These are phyloP conservation scores for Onychostruthus taczanowskii DNA, from an alignment of 2,113 vertebrate genomes.

Conservation along the genomic window DNA sequence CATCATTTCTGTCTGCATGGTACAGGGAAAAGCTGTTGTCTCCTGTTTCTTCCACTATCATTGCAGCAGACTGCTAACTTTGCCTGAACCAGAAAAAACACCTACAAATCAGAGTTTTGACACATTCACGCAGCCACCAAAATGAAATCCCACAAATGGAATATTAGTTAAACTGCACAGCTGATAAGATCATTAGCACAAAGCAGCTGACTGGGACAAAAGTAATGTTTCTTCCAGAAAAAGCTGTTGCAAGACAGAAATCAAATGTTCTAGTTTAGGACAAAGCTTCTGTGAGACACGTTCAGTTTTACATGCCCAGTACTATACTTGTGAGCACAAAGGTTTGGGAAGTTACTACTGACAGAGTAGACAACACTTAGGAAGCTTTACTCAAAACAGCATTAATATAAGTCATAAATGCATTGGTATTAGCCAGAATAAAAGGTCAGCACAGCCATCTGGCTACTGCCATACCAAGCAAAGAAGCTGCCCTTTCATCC, in stretches of 20 bases:
- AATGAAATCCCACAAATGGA: neutral
- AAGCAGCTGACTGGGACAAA: neutral
- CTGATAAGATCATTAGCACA: neutral
- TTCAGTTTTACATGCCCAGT: neutral
- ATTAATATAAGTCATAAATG: neutral
- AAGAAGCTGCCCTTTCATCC: neutral
- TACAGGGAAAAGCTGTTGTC: neutral
- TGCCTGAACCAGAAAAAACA: neutral
- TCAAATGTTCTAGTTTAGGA: neutral
- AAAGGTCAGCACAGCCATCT: neutral
- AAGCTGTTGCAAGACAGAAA: neutral
- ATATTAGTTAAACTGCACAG: neutral
- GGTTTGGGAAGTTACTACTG: neutral
- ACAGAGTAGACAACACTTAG: neutral
- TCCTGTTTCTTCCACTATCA: neutral
- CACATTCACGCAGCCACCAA: neutral
- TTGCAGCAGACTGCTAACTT: neutral
- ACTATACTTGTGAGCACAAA: neutral
- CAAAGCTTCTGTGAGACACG: neutral
- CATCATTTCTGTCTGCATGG: constrained; percentile 12
- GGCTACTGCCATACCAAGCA: neutral
- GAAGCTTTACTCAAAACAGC: neutral
- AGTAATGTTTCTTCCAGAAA: neutral
- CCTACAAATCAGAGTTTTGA: neutral
- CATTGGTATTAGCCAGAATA: neutral